Evolutionary conservation across 2,888 invertebrate genomes (phyloP).

Genomic region (Eristalinus aeneus): DNA sequence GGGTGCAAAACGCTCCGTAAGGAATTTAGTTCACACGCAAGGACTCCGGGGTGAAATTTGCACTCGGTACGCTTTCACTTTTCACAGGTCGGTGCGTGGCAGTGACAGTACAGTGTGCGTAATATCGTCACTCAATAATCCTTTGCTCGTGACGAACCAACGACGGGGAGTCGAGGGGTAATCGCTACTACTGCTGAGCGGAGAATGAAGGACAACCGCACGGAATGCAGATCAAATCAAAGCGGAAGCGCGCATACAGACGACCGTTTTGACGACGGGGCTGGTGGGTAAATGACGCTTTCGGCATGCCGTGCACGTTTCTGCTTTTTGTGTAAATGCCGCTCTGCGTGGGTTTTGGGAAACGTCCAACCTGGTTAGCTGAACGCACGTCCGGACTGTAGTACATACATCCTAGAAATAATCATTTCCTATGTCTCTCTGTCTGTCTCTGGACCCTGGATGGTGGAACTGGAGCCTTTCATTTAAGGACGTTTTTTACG

Average conservation of each 20-base stretch:
- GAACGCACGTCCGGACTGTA: constrained; percentile 31
- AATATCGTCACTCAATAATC: constrained; percentile 44
- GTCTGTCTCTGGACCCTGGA: background rate
- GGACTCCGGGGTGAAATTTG: constrained; percentile 30
- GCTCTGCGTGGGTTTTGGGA: background rate
- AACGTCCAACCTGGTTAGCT: background rate
- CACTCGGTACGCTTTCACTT: constrained; percentile 24
- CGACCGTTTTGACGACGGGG: constrained; percentile 3
- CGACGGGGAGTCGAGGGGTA: background rate
- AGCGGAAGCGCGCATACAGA: constrained; percentile 14
- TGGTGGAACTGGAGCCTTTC: constrained; percentile 7
- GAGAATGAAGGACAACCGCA: constrained; percentile 32
- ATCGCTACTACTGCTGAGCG: constrained; percentile 17
- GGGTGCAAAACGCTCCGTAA: constrained; percentile 22
- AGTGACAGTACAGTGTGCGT: constrained; percentile 34
- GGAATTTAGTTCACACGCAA: constrained; percentile 42
- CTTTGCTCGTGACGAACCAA: background rate
- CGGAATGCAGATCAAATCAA: constrained; percentile 44
- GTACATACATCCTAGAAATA: constrained; percentile 29
- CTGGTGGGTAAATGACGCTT: background rate
- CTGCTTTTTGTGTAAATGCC: background rate
- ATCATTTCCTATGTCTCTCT: constrained; percentile 27
- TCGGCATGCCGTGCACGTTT: constrained; percentile 41
- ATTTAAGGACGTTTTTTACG: constrained; percentile 24
- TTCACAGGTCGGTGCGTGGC: constrained; percentile 16